Evolutionary conservation across 2,797 vertebrate species (phyloP), one percentile per base, ranked within the genome.

Genomic region (Enteromius mattozi): DNA sequence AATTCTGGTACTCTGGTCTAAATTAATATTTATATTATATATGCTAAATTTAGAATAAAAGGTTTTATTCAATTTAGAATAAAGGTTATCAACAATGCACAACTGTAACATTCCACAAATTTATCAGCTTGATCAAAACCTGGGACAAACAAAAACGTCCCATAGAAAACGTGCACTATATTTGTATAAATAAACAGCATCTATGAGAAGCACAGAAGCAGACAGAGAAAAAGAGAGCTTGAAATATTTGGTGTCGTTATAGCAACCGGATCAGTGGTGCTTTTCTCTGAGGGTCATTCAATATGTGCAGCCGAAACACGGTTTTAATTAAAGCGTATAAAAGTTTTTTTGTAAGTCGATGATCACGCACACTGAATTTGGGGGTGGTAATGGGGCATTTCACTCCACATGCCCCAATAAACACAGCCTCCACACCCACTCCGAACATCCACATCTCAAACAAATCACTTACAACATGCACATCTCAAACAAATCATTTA

Each of bases 231-330:
- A 63, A 87, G 91, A 91, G 92, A 92, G 92, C 90, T 89, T 88
- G 93, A 89, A 92, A 95, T 95, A 94, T 93, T 95, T 95, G 91
- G 92, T 91, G 95, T 96, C 82, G 95, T 95, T 95, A 95, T 96
- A 94, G 95, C 94, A 95, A 96, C 94, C 82, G 90, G 92, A 93
- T 94, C 93, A 93, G 92, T 91, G 85, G 91, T 90, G 93, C 93
- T 90, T 91, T 93, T 94, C 94, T 93, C 90, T 90, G 90, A 93
- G 93, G 90, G 94, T 93, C 91, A 95, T 95, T 95, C 94, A 94
- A 87, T 90, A 90, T 88, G 90, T 93, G 91, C 91, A 88, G 92
- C 92, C 83, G 87, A 88, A 93, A 94, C 93, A 90, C 90, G 87
- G 90, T 93, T 91, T 95, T 93, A 92, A 88, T 92, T 91, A 90